Conservation (phyloP, 2,113 vertebrate genomes). For the Orientallactaga bullata region DNA sequence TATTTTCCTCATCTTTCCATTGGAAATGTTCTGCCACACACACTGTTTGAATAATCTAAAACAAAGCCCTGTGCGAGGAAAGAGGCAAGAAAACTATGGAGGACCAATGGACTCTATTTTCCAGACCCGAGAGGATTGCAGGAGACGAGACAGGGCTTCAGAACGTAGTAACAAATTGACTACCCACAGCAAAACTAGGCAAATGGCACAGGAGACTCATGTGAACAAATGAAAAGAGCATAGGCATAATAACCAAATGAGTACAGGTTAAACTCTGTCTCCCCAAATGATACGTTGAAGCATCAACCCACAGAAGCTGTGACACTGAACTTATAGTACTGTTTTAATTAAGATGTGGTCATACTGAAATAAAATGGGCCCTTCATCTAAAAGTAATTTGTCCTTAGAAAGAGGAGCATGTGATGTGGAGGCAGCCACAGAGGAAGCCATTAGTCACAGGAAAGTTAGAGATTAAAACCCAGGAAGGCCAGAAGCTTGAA, state of each 20-base stretch:
- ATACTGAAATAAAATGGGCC: neutral
- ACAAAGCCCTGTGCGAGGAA: neutral
- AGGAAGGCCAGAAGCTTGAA: neutral
- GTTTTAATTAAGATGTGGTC: neutral
- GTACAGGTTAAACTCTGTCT: neutral
- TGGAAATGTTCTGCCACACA: neutral
- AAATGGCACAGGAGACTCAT: neutral
- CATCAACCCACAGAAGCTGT: neutral
- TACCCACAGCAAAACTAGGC: neutral
- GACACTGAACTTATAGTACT: neutral
- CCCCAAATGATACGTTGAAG: neutral
- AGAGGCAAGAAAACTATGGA: neutral
- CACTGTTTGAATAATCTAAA: slow-evolving; percentile 26
- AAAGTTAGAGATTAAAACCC: neutral
- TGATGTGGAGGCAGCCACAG: neutral
- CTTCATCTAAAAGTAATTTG: neutral
- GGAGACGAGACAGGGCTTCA: neutral
- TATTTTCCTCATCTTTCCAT: slow-evolving; percentile 52
- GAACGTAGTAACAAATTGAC: neutral
- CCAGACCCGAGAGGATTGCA: neutral
- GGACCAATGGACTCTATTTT: neutral
- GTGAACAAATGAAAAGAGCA: neutral
- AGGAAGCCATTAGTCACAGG: neutral
- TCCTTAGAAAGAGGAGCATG: neutral
- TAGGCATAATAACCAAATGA: neutral